A percentile compares a stretch with the other conserved stretches of the same genome.
phyloP scores from a whole-genome alignment of 1,140 invertebrate species.

The Bombyx mandarina region DNA sequence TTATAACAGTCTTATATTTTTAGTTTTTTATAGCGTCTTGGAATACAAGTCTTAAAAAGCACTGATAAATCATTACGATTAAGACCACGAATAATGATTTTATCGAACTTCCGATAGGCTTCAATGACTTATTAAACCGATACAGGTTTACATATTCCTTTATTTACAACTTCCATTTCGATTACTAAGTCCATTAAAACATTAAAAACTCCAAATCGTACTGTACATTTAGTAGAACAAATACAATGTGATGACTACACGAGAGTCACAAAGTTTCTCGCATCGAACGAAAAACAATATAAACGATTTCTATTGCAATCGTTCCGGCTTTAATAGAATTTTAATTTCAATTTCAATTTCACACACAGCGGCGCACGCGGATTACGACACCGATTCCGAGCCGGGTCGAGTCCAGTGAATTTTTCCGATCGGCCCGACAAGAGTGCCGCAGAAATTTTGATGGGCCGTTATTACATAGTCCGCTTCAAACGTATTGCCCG shows the following conservation, averaged over 20 bases:
- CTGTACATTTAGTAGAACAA: background rate
- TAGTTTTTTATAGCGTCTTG: no score
- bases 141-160: no score
- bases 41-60: no score
- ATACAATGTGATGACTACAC: no score
- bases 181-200: background rate
- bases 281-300: background rate
- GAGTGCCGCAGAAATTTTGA: conserved; percentile 57
- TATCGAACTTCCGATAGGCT: no score
- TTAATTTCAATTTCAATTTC: conserved; percentile 66
- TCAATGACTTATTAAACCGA: no score
- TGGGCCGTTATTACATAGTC: conserved; percentile 58
- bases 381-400: conserved; percentile 39
- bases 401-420: conserved; percentile 36
- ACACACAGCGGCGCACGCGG: conserved; percentile 42
- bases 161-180: background rate
- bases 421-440: conserved; percentile 50
- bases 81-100: no score
- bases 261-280: no score
- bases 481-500: conserved; percentile 56
- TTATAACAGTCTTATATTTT: no score
- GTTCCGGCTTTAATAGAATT: conserved; percentile 53
- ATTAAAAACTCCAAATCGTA: background rate
- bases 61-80: no score
- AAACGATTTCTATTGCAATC: conserved; percentile 31